Conservation (phyloP, 2,113 vertebrate genomes). For the Carettochelys insculpta region DNA sequence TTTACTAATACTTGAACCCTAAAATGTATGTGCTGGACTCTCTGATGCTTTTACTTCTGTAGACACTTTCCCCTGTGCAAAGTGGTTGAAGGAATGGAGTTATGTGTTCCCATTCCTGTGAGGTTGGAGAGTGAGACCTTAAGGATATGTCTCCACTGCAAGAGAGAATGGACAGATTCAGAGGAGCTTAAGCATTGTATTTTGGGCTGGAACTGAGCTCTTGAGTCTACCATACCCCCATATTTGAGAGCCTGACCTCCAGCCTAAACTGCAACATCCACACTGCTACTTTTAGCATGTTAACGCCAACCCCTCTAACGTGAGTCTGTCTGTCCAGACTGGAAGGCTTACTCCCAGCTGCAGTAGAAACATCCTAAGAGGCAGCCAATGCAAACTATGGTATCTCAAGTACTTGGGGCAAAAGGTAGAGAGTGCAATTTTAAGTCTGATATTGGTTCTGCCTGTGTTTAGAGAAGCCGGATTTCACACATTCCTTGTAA, state of each 20-base stretch:
- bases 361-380: background rate
- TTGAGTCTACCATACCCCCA: no score
- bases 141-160: background rate
- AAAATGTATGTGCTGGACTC: background rate
- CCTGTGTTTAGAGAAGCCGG: background rate
- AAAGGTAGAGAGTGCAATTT: background rate
- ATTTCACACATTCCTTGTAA: background rate
- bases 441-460: background rate
- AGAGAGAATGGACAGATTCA: no score
- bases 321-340: background rate
- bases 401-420: background rate
- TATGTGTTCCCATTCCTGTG: background rate
- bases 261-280: background rate
- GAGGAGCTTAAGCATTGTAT: no score
- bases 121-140: background rate
- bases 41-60: background rate
- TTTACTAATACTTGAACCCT: background rate
- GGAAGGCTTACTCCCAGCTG: background rate
- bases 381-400: background rate
- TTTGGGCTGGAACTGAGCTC: no score
- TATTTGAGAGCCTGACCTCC: background rate
- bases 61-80: background rate
- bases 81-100: background rate
- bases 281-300: background rate
- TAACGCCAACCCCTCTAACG: background rate